Base-by-base conservation (phyloP, 2,113 vertebrate genomes). In the Dolichallabes microphthalmus region DNA sequence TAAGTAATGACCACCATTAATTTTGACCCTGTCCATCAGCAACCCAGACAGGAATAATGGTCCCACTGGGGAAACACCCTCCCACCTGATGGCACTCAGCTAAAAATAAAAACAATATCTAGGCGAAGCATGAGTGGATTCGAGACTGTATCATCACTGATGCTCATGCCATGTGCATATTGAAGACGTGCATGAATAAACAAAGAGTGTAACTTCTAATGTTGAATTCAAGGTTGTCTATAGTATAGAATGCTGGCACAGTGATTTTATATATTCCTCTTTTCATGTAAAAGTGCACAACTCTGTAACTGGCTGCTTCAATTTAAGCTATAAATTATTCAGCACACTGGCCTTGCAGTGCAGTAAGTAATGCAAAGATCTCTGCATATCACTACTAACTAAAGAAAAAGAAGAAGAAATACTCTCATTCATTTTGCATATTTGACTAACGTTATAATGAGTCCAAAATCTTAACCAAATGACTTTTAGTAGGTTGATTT, bases 1-100 rank as follows among this genome's bases (percentile, higher is more conserved):
- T 86, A 84, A 85, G 82, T 88, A 89, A 89, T 88, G 87, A 86
- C 82, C 80, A 35, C 84, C 87, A 88, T 88, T 88, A 82, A 86
- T 88, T 86, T 63, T 82, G 66, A 61, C 83, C 50, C 64, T 52
- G 82, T 80, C 83, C 82, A 85, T 83, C 22, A 39, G 39, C 82
- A 74, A 35, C 39, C 75, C 87, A 85, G 85, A 87, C 85, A 85
- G 73, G 60, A 88, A 87, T 85, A 88, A 88, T 87, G 82, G 73
- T 60, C 80, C 85, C 60, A 32, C 79, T 79, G 88, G 73, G 82
- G 79, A 85, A 86, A 19, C 17, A 5, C 61, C 52, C 39, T 82
- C 58, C 78, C 78, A 88, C 85, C 85, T 88, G 78, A 73, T 58
- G n/a, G 73, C 79, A 50, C 19, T 64, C 27, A 39, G 74, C 61